phyloP scores from a whole-genome alignment of 2,113 vertebrate species.

The Epinephelus moara region DNA sequence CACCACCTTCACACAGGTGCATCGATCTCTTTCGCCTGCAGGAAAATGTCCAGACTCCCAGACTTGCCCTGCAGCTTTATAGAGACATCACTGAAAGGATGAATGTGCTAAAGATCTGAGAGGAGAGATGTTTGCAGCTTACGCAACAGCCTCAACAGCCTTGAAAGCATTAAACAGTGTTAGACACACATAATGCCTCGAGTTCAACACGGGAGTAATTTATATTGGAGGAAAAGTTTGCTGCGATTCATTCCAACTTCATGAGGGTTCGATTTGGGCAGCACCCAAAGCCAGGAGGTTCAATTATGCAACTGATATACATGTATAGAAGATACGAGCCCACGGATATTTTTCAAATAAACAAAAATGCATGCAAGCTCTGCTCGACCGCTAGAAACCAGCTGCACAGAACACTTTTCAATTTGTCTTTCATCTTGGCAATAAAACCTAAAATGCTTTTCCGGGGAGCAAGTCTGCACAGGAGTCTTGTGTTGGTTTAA shows the following conservation, averaged over 20 bases:
- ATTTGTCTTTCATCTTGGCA: constrained; percentile 75
- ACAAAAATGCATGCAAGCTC: constrained; percentile 48
- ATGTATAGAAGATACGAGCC: constrained; percentile 32
- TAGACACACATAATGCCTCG: constrained; percentile 15
- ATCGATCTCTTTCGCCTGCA: constrained; percentile 29
- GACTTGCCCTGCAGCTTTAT: constrained; percentile 37
- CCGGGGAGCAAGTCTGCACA: constrained; percentile 71
- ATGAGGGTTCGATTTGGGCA: constrained; percentile 45
- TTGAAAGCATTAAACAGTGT: constrained; percentile 52
- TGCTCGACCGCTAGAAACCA: constrained; percentile 33
- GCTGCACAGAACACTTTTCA: constrained; percentile 63
- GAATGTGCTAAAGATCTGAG: constrained; percentile 48
- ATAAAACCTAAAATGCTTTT: constrained; percentile 71
- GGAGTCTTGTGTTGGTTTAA: constrained; percentile 42
- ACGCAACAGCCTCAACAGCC: constrained; percentile 30
- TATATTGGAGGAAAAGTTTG: constrained; percentile 30
- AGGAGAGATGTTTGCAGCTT: constrained; percentile 34
- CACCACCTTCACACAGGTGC: constrained; percentile 62
- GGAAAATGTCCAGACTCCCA: constrained; percentile 21
- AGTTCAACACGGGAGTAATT: constrained; percentile 61
- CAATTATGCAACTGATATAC: constrained; percentile 32
- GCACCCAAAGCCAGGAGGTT: constrained; percentile 40
- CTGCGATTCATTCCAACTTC: constrained; percentile 37
- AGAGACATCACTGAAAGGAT: constrained; percentile 43
- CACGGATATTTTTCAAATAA: constrained; percentile 51